These are phyloP conservation scores for Aleadryas rufinucha DNA, from an alignment of 2,113 vertebrate genomes.

Conservation along the genomic window DNA sequence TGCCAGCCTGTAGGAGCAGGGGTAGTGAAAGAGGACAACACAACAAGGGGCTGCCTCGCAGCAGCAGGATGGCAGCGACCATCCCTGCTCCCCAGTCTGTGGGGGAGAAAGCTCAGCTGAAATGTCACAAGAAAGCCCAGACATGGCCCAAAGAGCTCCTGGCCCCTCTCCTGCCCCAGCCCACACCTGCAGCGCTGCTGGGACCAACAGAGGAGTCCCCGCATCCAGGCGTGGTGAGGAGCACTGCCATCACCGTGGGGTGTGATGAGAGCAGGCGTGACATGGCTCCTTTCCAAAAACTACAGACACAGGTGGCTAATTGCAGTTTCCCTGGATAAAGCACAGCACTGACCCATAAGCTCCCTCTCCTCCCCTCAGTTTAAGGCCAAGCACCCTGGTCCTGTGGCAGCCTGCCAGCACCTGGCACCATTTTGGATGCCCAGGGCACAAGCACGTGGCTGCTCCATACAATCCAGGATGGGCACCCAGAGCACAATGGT, in stretches of 20 bases:
- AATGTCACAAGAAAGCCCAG: neutral
- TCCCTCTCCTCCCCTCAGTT: neutral
- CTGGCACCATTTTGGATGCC: neutral
- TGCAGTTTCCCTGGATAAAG: neutral
- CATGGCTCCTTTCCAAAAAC: neutral
- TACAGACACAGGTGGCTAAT: fast-evolving
- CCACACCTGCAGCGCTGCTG: neutral
- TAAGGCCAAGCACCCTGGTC: neutral
- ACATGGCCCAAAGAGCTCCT: neutral
- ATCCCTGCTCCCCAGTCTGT: fast-evolving
- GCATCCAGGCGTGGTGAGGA: neutral
- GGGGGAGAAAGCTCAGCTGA: neutral
- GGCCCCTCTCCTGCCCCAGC: neutral
- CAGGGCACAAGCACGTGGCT: fast-evolving
- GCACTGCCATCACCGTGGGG: fast-evolving
- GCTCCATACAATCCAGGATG: fast-evolving
- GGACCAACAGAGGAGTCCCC: fast-evolving
- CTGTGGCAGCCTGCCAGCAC: neutral
- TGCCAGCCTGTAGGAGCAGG: neutral
- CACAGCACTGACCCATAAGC: fast-evolving
- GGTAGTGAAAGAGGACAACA: neutral
- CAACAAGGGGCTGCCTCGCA: fast-evolving
- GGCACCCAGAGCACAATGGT: fast-evolving
- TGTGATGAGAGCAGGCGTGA: neutral
- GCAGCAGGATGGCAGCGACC: fast-evolving